Base-by-base conservation (phyloP, 2,888 invertebrate genomes). In the Villa cingulata region DNA sequence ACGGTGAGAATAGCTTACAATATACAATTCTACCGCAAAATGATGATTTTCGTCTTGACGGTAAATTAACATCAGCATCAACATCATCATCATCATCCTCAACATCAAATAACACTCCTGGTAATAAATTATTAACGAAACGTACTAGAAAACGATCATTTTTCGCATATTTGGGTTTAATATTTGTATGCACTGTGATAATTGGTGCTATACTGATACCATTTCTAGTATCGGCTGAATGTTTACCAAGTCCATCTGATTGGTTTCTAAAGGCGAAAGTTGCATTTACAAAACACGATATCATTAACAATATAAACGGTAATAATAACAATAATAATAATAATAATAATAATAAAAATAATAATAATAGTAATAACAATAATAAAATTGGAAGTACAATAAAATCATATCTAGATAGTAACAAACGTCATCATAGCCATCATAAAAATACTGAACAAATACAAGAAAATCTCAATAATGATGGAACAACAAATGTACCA, bases 11-110 rank as follows among this genome's bases (percentile, higher is more conserved):
- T 59, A 80, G 81, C 62, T 74, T 83, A 58, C 82, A 82, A 62
- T 83, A 83, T 66, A 81, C 81, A 57, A 82, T 83, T 58, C 72
- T 83, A 54, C 81, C 81, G 50, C 81, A 81, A 65, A 80, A 80
- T 49, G 82, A 81, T 63, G 78, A 78, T 62, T 75, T 77, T 57
- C 68, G 77, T 50, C 74, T 65, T 57, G 77, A 77, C 57, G 76
- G 77, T 56, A 77, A 77, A 49, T 59, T 76, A 52, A 73, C 74
- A 56, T 73, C 74, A 52, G 74, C 72, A 56, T 74, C 73, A 49
- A 58, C 61, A 48, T 66, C 72, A 45, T 72, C 74, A 57, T 73
- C 72, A 72, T 73, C 23, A 72, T 70, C 23, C 71, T 72, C 47
- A 72, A 72, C 49, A 62, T 71, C 40, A 65, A 71, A 45, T 64